Percentiles rank a stretch among this genome's conserved stretches.
Evolutionary conservation across 2,113 vertebrate species (phyloP).

Genomic region (Monopterus albus): DNA sequence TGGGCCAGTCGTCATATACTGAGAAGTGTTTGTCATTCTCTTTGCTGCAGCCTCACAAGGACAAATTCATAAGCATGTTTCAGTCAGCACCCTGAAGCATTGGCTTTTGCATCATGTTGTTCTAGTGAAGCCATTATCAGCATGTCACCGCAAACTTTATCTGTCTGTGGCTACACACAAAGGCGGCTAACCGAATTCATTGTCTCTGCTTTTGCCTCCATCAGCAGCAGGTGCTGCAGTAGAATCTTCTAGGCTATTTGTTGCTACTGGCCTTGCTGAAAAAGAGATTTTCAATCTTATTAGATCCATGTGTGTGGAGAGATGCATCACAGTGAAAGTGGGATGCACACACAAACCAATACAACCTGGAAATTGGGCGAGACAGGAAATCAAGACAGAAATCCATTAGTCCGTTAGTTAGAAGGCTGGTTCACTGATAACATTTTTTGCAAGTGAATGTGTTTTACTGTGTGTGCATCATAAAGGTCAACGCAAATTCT

Average conservation of each 20-base stretch:
- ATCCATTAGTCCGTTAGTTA: conserved; percentile 24
- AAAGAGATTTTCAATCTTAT: conserved; percentile 46
- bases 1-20: conserved; percentile 6
- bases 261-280: neutral
- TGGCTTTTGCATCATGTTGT: conserved; percentile 54
- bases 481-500: conserved; percentile 7
- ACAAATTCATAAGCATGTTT: conserved; percentile 31
- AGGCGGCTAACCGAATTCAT: conserved; percentile 38
- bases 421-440: conserved; percentile 27
- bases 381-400: conserved; percentile 50
- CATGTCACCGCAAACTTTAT: conserved; percentile 30
- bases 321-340: neutral
- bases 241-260: conserved; percentile 33
- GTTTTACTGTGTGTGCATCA: conserved; percentile 23
- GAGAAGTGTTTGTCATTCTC: conserved; percentile 32
- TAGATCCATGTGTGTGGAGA: conserved; percentile 10
- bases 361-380: conserved; percentile 16
- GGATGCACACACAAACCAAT: conserved; percentile 24
- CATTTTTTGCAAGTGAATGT: conserved; percentile 29
- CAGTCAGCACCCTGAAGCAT: neutral
- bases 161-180: conserved; percentile 26
- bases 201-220: conserved; percentile 44
- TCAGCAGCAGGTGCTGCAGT: conserved; percentile 37
- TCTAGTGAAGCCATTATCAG: conserved; percentile 53
- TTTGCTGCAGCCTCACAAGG: conserved; percentile 33